Evolutionary conservation across 2,797 vertebrate species (phyloP), one percentile per base, ranked within the genome.

Genomic region (Australoheros facetus): DNA sequence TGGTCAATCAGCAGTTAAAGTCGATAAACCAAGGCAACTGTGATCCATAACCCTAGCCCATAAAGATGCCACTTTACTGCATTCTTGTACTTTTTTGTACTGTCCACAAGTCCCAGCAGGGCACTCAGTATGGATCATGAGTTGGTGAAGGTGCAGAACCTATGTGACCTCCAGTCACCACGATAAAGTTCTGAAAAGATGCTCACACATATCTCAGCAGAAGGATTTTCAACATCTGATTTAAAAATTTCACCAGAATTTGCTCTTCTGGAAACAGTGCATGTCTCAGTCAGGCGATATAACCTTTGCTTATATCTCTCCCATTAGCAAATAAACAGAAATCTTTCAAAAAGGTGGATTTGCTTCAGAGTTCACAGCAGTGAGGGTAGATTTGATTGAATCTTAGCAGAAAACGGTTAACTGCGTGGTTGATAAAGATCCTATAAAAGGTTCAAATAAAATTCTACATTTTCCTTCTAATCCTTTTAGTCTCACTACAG

Each of bases 401-500:
- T 69, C 28, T 51, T n/a, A 30, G 42, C 30, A 51, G 45, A 48
- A 45, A 69, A 30, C 30, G 42, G 62, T 51, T 69, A 51, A 69
- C 42, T 48, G 26, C 2, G 39, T 8, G 6, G 42, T 30, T 51
- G 17, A 12, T 51, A 51, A 51, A 48, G 26, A 51, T 30, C 64
- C 42, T 51, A 30, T 69, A 69, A 30, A 69, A 32, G 42, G 7
- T 51, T 30, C 0, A 0, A 26, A 51, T 51, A 69, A 30, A 30
- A 30, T 30, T 69, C 17, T 30, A n/a, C 16, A 30, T 30, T 69
- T 77, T 56, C 53, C 51, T 64, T 42, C 30, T 53, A 48, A 78
- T 78, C 73, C 62, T 53, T 54, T 77, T 16, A 57, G 19, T 78
- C 53, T 30, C 72, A 34, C 21, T 10, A 56, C n/a, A 23, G 19